phyloP scores from a whole-genome alignment of 2,888 invertebrate genomes.

The Synanthedon andrenaeformis region DNA sequence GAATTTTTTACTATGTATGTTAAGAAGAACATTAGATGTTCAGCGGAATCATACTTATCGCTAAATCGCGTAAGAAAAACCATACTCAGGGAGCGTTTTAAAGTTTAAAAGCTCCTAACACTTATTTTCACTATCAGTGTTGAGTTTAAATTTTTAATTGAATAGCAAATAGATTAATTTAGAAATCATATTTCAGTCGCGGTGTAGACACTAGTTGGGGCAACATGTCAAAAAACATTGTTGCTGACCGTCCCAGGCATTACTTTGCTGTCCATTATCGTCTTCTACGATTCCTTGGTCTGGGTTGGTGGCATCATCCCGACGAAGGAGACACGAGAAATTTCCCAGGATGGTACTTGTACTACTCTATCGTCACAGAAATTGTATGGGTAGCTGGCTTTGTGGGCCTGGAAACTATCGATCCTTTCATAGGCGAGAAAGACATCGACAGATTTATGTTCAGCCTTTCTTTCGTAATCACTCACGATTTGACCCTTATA shows the following conservation, averaged over 20 bases:
- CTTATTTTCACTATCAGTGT: too few species aligned
- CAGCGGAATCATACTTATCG: too few species aligned
- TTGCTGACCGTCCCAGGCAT: constrained; percentile 25
- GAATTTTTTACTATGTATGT: too few species aligned
- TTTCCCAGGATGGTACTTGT: constrained; percentile 48
- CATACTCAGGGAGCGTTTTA: too few species aligned
- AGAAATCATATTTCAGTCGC: too few species aligned
- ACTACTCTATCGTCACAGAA: constrained; percentile 48
- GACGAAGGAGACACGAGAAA: constrained; percentile 44
- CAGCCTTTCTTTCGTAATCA: constrained; percentile 58
- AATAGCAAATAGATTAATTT: too few species aligned
- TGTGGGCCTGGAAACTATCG: constrained; percentile 58
- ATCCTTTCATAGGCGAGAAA: constrained; percentile 57
- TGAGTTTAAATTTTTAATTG: too few species aligned
- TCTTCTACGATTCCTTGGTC: constrained; percentile 45
- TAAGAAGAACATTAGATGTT: too few species aligned
- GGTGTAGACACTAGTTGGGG: too few species aligned
- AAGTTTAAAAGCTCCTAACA: too few species aligned
- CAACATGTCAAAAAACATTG: neutral
- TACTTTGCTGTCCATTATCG: constrained; percentile 47
- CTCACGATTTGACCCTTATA: constrained; percentile 54
- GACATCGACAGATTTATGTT: constrained; percentile 61
- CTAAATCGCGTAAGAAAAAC: too few species aligned
- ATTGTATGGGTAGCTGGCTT: constrained; percentile 55
- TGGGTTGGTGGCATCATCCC: constrained; percentile 64